Base-by-base conservation (phyloP, 2,797 vertebrate species). In the Peromyscus melanophrys region DNA sequence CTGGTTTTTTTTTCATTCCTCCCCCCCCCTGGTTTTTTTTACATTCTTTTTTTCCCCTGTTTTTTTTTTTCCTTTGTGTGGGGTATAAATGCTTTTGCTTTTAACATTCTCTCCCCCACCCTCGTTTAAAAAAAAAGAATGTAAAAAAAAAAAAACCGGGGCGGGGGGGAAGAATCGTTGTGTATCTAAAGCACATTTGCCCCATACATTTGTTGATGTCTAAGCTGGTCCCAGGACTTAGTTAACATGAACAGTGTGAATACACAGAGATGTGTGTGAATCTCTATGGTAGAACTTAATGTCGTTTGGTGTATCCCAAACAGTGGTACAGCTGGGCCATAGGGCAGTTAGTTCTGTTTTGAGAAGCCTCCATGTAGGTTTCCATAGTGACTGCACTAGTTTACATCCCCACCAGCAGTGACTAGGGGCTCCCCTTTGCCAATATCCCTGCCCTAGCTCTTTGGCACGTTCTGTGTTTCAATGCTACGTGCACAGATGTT, bases 201-300 rank as follows among this genome's bases (percentile, higher is more conserved):
- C 49, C 59, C 17, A 75, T 21, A 57, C 10, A 31, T 40, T 43
- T 75, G 69, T 43, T 43, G 86, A 43, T 59, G 29, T 59, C 25
- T 57, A 73, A 75, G 27, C n/a, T 88, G 52, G 52, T 40, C 76
- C 40, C 40, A 63, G 4, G 29, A 34, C 29, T 89, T 46, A 46
- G 29, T 71, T 61, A 25, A 17, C 14, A 21, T 61, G 55, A 46
- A n/a, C 7, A 77, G 21, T n/a, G 9, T 40, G 10, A 31, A 40
- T 29, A 57, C 31, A 17, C 0, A 1, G 3, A 6, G 16, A 75
- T 57, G 5, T 21, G 49, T 3, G 19, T 31, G 23, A 23, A 71
- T 87, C 67, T 87, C 84, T 37, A 8, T n/a, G 23, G 31, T 40
- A 88, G 86, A 57, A 59, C 69, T 75, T 40, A 14, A 52, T 10